phyloP scores from a whole-genome alignment of 1,140 invertebrate species.

The Eciton burchellii region DNA sequence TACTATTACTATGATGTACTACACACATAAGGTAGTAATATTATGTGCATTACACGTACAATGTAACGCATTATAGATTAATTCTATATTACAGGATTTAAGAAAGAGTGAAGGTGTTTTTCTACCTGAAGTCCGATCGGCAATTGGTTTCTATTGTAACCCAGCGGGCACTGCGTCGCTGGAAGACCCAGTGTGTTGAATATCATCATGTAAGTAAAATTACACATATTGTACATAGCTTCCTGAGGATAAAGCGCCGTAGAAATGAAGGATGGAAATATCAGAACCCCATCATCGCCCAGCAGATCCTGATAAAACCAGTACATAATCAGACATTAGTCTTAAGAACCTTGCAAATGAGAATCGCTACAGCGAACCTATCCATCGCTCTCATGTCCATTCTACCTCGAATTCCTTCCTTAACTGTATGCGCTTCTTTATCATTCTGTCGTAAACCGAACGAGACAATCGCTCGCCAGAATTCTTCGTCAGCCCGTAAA shows the following conservation, averaged over 20 bases:
- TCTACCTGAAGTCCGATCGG: slow-evolving; percentile 92
- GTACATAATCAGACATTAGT: neutral
- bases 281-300: slow-evolving; percentile 91
- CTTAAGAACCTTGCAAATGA: no score
- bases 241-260: slow-evolving; percentile 92
- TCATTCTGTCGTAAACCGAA: slow-evolving; percentile 84
- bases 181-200: slow-evolving; percentile 95
- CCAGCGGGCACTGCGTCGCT: slow-evolving; percentile 92
- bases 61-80: neutral
- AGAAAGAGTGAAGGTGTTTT: neutral
- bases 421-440: slow-evolving; percentile 85
- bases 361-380: no score
- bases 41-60: no score
- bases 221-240: slow-evolving; percentile 90
- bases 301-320: slow-evolving; percentile 87
- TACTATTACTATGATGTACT: no score
- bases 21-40: no score
- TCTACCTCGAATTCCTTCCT: slow-evolving; percentile 87
- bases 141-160: slow-evolving; percentile 90
- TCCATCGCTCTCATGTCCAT: no score
- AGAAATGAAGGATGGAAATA: slow-evolving; percentile 92
- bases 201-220: slow-evolving; percentile 92
- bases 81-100: neutral
- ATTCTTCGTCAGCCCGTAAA: slow-evolving; percentile 86
- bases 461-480: slow-evolving; percentile 85